Base-by-base conservation (phyloP, 1,140 invertebrate genomes). In the Bombus fervidus region DNA sequence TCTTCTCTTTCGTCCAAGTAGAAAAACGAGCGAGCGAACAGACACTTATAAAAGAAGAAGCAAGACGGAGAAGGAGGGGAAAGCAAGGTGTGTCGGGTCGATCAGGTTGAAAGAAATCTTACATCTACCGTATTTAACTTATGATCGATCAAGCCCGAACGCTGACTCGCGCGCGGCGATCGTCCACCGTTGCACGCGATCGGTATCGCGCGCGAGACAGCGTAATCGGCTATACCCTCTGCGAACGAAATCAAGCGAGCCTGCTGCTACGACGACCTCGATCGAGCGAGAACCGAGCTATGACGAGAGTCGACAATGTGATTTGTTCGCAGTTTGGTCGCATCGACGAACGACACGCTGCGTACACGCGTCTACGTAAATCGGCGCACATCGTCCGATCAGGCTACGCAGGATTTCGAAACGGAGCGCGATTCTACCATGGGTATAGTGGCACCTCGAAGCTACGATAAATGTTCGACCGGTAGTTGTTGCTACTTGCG, bases 391-490 rank as follows among this genome's bases (percentile, higher is more conserved):
- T 64, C 31, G 83, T 83, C 79, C 72, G 41, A 76, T 41, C 79
- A 86, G 91, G 87, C 89, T 86, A 88, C 89, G 89, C 88, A 87
- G 91, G 89, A 92, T 91, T 92, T 92, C 88, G 86, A 78, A 57
- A 87, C 89, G 81, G 91, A 92, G 79, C 91, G 71, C 83, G 86
- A 87, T 91, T 90, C 87, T 92, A 93, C 91, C 91, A 93, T 94
- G 94, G 94, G 94, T 94, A 94, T 94, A 95, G 94, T 95, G 94
- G 94, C 94, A 94, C 92, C 93, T 94, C 92, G 86, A 93, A 93
- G 87, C 91, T 93, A 91, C 83, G 75, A 89, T 10, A 81, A 53
- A 89, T 80, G 80, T 80, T 34, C 84, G 34, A 84, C 31, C 68
- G 66, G 18, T 81, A 81, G 34, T 81, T 12, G 69, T 43, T 62